Percentiles rank a stretch among this genome's conserved stretches.
phyloP scores from a whole-genome alignment of 2,797 vertebrate genomes.

The Protonibea diacanthus region DNA sequence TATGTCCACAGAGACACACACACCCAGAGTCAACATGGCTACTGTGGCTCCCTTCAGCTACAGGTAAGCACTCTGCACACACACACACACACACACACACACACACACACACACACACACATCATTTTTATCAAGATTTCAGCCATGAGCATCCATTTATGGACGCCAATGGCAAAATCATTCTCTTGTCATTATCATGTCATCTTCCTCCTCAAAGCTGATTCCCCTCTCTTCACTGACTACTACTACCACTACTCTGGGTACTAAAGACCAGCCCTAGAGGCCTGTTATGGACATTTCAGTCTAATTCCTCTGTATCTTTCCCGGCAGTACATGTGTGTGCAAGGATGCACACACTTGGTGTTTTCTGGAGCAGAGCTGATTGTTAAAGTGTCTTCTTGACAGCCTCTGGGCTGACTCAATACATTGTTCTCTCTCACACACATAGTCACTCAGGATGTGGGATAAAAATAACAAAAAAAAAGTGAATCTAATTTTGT shows the following conservation, averaged over 20 bases:
- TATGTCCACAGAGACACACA: slow-evolving; percentile 53
- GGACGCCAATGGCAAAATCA: not conserved
- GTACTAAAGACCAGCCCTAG: slow-evolving; percentile 23
- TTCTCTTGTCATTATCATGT: slow-evolving; percentile 15
- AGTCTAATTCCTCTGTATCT: slow-evolving; percentile 39
- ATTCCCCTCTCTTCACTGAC: not conserved
- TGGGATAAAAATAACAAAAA: slow-evolving; percentile 15
- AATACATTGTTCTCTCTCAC: slow-evolving; percentile 18
- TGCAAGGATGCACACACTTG: slow-evolving; percentile 3
- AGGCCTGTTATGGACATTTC: slow-evolving; percentile 33
- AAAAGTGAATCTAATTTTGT: not conserved
- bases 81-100: slow-evolving; percentile 18
- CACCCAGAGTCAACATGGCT: slow-evolving; percentile 88
- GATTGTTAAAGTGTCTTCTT: slow-evolving; percentile 58
- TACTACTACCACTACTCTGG: not conserved
- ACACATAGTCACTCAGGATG: slow-evolving; percentile 13
- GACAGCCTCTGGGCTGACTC: slow-evolving; percentile 37
- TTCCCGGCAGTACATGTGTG: slow-evolving; percentile 24
- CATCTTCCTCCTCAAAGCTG: not conserved
- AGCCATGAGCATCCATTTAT: not conserved
- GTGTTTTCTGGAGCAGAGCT: slow-evolving; percentile 68
- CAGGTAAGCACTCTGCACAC: slow-evolving; percentile 80
- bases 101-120: slow-evolving; percentile 23
- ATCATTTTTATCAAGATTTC: slow-evolving; percentile 8
- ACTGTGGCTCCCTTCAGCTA: slow-evolving; percentile 94